Base-by-base conservation (phyloP, 2,888 invertebrate genomes). In the Podabrus alpinus region DNA sequence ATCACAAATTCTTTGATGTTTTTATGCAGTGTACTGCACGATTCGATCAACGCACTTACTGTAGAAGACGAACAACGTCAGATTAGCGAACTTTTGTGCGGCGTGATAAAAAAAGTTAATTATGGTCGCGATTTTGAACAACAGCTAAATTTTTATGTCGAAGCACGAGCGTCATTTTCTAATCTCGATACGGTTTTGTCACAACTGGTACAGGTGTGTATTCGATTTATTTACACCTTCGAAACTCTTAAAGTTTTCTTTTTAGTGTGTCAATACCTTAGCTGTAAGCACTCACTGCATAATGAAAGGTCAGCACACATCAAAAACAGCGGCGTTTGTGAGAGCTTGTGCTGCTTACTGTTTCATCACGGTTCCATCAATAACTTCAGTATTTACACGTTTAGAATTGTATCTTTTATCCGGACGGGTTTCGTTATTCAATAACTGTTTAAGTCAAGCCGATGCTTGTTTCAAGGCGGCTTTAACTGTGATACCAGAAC, bases 281-380 rank as follows among this genome's bases (percentile, higher is more conserved):
- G 91, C 95, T 4, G 92, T 94, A 80, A 90, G 91, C 84, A 93
- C 91, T 13, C 88, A 90, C 59, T 90, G 89, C 83, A 91, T 94
- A 73, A 92, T 94, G 3, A 91, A 92, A 79, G 94, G 94, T 3
- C 91, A 92, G 83, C 95, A 95, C 83, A 93, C 94, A 0, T 90
- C 92, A 77, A 94, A 94, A 86, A 95, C 95, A 2, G 92, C 93
- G 13, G 93, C 95, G 81, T 95, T 97, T 89, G 94, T 95, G 25
- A 92, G 96, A 84, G 98, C 98, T 2, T 98, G 98, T 88, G 94
- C 96, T 64, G 98, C 99, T 0, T 99, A 96, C 88, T 94, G 95
- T 87, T 98, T 94, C 87, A 97, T 99, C 77, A 98, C 98, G 9
- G 95, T 97, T 85, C 99, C 99, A n/a, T 98, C 98, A 13, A 92